Evolutionary conservation across 2,113 vertebrate species (phyloP).

Genomic region (Cyanocitta stelleri): DNA sequence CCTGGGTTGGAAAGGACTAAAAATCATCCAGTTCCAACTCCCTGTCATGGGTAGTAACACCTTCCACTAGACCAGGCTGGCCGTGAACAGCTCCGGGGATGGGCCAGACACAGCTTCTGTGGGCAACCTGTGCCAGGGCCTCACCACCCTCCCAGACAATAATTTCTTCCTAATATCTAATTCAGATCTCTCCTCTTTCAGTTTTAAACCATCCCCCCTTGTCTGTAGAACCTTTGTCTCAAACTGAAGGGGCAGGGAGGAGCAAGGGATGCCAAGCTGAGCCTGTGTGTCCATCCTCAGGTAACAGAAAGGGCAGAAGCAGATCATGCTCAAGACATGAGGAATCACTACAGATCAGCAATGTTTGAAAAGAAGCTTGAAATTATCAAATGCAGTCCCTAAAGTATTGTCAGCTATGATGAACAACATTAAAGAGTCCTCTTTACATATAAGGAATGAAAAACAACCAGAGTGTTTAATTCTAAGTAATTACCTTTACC

Average conservation of each 20-base stretch:
- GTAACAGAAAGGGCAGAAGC: not conserved
- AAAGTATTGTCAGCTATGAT: not conserved
- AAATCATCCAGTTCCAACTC: accelerated
- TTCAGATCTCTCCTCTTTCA: not conserved
- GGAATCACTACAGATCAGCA: not conserved
- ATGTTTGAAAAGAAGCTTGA: not conserved
- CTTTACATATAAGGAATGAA: not conserved
- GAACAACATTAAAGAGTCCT: not conserved
- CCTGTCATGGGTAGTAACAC: not conserved
- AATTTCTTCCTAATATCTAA: not conserved
- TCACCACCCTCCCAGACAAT: not conserved
- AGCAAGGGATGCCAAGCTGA: accelerated
- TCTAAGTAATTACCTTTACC: not conserved
- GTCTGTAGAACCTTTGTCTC: not conserved
- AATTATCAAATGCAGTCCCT: not conserved
- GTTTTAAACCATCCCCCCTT: not conserved
- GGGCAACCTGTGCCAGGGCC: not conserved
- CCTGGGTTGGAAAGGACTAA: not conserved
- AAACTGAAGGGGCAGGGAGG: not conserved
- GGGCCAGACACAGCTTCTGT: not conserved
- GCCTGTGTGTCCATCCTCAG: not conserved
- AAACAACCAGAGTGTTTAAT: not conserved
- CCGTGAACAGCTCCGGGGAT: not conserved
- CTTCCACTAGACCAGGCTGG: not conserved
- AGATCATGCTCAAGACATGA: not conserved